Base-by-base conservation (phyloP, 53 echinoderm and acorn worm species). In the Paracentrotus lividus region DNA sequence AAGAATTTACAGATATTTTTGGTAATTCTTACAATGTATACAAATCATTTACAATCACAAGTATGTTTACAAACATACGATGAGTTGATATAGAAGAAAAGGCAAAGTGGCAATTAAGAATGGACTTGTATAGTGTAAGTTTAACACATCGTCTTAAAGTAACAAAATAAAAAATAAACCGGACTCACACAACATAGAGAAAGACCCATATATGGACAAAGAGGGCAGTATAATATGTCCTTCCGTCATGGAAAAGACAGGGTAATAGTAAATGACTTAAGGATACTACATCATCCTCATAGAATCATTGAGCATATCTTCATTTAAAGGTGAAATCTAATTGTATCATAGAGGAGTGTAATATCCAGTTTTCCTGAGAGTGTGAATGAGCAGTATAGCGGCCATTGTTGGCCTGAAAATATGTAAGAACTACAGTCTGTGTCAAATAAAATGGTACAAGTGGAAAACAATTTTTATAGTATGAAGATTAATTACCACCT, bases 211-310 rank as follows among this genome's bases (percentile, higher is more conserved):
- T 34, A 13, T 86, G 86, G 86, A 86, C 86, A 86, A 55, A 33
- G 34, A 86, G 86, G 86, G 86, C 86, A 86, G 86, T 86, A 86
- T 86, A 86, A 86, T 33, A 86, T 86, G 56, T 55, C 23, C 27
- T 44, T 85, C 27, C 55, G 36, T 8, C 32, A 20, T 47, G 47
- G 34, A 86, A 56, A 56, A 53, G 21, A 54, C 33, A 33, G 16
- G 45, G 84, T 52, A 86, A 56, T 53, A 55, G 56, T 45, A 47
- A 81, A 81, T 47, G 47, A n/a, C 26, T 47, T n/a, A 47, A 81
- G 38, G 36, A 76, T 42, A 40, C 24, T 45, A 26, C 24, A 26
- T 81, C 2, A 7, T 49, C 49, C 1, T 42, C 21, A 7, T 47
- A 81, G 10, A 44, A 81, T 47, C 27, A n/a, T n/a, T 81, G 45